Conservation (phyloP, 2,888 invertebrate genomes). For the Myopa testacea region DNA sequence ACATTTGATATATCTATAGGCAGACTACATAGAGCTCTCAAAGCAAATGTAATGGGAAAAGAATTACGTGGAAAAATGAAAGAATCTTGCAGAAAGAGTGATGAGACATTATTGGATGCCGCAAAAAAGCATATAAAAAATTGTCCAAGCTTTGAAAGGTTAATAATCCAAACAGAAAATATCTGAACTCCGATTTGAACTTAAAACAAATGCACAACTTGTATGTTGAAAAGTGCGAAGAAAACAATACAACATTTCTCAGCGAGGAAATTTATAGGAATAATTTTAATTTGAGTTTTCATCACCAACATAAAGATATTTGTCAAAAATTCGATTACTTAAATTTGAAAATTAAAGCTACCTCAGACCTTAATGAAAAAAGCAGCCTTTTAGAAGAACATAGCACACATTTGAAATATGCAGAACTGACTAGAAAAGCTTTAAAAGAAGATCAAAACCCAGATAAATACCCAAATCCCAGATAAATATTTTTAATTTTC, state of each 20-base stretch:
- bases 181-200: neutral
- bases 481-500: constrained; percentile 43
- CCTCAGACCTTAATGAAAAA: neutral
- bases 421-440: constrained; percentile 40
- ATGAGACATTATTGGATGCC: constrained; percentile 39
- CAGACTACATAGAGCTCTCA: no score
- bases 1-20: constrained; percentile 38
- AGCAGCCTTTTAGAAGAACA: constrained; percentile 23
- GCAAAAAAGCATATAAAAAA: constrained; percentile 10
- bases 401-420: constrained; percentile 30
- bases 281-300: constrained; percentile 8
- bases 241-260: constrained; percentile 13
- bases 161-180: constrained; percentile 16
- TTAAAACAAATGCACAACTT: constrained; percentile 8
- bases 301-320: constrained; percentile 7
- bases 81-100: neutral
- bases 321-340: constrained; percentile 20
- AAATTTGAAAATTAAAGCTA: neutral
- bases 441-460: constrained; percentile 42
- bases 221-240: constrained; percentile 15
- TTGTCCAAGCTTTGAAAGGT: constrained; percentile 22
- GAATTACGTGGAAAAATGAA: no score
- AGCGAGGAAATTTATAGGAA: constrained; percentile 10
- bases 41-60: no score
- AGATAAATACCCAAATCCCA: constrained; percentile 37